Conservation (phyloP, 2,888 invertebrate genomes). For the Lycophotia porphyrea region DNA sequence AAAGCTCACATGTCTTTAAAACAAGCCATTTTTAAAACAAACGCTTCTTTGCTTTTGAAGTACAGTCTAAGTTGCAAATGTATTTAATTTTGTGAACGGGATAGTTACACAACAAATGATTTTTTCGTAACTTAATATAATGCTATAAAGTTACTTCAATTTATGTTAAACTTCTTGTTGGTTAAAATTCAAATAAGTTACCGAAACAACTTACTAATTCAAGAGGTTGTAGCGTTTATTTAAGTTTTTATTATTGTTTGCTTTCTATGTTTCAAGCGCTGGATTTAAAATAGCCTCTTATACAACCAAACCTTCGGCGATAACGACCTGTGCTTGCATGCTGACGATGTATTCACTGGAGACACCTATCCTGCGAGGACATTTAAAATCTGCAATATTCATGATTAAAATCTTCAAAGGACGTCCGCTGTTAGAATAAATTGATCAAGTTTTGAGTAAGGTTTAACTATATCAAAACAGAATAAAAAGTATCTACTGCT, state of each 20-base stretch:
- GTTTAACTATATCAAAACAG: constrained; percentile 7
- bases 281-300: constrained; percentile 27
- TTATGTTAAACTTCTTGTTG: constrained; percentile 27
- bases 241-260: constrained; percentile 38
- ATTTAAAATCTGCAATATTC: constrained; percentile 7
- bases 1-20: constrained; percentile 34
- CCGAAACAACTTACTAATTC: constrained; percentile 33
- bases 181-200: constrained; percentile 32
- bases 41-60: constrained; percentile 46
- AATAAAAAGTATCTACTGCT: not conserved
- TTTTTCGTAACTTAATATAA: constrained; percentile 37
- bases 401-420: constrained; percentile 7
- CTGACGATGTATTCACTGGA: constrained; percentile 14
- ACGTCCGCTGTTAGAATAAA: constrained; percentile 10
- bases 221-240: constrained; percentile 21
- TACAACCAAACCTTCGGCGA: constrained; percentile 13
- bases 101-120: constrained; percentile 25
- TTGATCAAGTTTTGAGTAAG: constrained; percentile 15
- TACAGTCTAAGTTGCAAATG: constrained; percentile 2
- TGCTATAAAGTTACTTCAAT: constrained; percentile 21
- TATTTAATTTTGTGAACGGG: constrained; percentile 1
- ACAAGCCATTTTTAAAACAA: constrained; percentile 22
- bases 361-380: not conserved
- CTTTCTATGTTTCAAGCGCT: constrained; percentile 27
- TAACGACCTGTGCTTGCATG: constrained; percentile 16